Conservation (phyloP, 2,113 vertebrate species). For the Vanacampus margaritifer region DNA sequence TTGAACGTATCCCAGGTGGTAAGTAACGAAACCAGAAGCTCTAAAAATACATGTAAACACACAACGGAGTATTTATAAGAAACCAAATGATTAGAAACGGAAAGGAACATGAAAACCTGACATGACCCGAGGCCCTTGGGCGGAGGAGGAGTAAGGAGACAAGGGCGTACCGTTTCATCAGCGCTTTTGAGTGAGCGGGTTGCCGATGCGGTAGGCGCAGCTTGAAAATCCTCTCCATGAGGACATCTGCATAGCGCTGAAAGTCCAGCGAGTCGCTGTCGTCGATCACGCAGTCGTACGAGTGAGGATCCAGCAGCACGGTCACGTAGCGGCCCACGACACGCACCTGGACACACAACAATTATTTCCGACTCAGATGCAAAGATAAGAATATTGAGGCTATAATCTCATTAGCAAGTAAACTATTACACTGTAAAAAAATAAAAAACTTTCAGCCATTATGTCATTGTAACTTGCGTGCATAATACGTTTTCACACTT, state of each 20-base stretch:
- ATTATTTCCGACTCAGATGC: neutral
- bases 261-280: slow-evolving; percentile 77
- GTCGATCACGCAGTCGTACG: slow-evolving; percentile 75
- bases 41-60: slow-evolving; percentile 1
- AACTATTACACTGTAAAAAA: no score
- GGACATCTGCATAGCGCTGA: slow-evolving; percentile 72
- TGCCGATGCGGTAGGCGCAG: slow-evolving; percentile 73
- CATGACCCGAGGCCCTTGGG: neutral
- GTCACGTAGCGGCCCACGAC: slow-evolving; percentile 80
- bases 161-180: slow-evolving; percentile 75
- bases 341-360: slow-evolving; percentile 69
- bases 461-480: no score
- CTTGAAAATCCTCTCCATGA: slow-evolving; percentile 86
- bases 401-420: no score
- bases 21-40: neutral
- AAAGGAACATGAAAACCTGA: slow-evolving; percentile 28
- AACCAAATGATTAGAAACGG: neutral
- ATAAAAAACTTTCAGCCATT: no score
- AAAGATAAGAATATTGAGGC: neutral
- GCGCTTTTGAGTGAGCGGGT: slow-evolving; percentile 62
- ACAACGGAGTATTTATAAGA: neutral
- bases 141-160: neutral
- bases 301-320: slow-evolving; percentile 81
- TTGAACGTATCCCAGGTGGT: neutral
- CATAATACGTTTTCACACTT: no score